Evolutionary conservation across 2,888 invertebrate species (phyloP).

Genomic region (Perizoma flavofasciatum): DNA sequence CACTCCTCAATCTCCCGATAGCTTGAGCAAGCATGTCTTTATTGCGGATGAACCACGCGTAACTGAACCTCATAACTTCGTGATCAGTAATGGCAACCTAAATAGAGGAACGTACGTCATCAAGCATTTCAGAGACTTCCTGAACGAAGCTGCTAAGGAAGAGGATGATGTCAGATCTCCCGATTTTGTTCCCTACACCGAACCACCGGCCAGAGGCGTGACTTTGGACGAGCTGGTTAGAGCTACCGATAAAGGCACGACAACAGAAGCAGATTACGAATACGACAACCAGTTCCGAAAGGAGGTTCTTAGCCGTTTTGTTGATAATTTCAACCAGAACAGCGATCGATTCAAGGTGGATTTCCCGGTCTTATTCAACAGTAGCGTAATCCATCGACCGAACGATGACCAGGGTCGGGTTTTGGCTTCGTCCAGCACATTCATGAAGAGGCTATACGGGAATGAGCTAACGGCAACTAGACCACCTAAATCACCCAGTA

Average conservation of each 20-base stretch:
- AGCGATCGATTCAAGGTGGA: conserved; percentile 65
- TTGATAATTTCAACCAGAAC: conserved; percentile 71
- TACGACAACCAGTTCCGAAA: conserved; percentile 63
- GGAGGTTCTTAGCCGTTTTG: conserved; percentile 63
- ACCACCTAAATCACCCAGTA: conserved; percentile 31
- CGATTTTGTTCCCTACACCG: conserved; percentile 42
- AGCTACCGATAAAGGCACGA: conserved; percentile 28
- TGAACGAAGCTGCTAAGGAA: conserved; percentile 56
- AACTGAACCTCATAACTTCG: conserved; percentile 37
- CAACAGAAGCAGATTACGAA: conserved; percentile 52
- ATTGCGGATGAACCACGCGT: conserved; percentile 44
- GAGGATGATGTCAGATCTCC: conserved; percentile 52
- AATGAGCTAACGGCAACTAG: conserved; percentile 34
- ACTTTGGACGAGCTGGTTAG: conserved; percentile 43
- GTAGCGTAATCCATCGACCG: conserved; percentile 60
- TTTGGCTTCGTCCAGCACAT: conserved; percentile 63
- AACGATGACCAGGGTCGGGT: conserved; percentile 46
- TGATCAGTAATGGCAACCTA: conserved; percentile 47
- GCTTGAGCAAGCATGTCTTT: conserved; percentile 45
- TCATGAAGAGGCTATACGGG: conserved; percentile 56
- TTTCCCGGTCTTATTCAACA: conserved; percentile 71
- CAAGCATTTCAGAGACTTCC: conserved; percentile 66
- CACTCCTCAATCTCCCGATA: conserved; percentile 8
- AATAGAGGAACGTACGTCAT: conserved; percentile 65
- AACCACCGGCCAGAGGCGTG: conserved; percentile 24